These are phyloP conservation scores for Lerema accius DNA, from an alignment of 1,140 invertebrate species.

Conservation along the genomic window DNA sequence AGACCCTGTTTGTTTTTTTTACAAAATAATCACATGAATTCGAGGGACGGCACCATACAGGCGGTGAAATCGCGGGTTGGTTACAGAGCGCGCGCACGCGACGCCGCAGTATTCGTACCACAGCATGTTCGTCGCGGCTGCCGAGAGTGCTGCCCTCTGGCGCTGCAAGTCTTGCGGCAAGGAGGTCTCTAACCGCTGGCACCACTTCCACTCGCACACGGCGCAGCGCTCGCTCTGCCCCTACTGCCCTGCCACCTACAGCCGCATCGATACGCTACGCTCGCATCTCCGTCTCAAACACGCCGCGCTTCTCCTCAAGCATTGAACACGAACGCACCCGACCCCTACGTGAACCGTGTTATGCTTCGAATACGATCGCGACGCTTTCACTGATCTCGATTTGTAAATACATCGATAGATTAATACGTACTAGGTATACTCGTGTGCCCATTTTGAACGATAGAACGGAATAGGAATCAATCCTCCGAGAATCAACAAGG, in stretches of 20 bases:
- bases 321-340: constrained; percentile 47
- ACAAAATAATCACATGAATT: too few species aligned
- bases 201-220: constrained; percentile 93
- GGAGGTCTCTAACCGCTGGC: constrained; percentile 93
- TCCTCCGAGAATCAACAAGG: too few species aligned
- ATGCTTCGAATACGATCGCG: too few species aligned
- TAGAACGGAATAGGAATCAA: too few species aligned
- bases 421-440: too few species aligned
- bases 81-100: constrained; percentile 59
- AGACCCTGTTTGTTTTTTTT: too few species aligned
- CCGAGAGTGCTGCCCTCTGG: constrained; percentile 87
- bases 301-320: constrained; percentile 83
- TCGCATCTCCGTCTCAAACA: constrained; percentile 90
- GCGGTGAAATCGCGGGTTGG: constrained; percentile 45
- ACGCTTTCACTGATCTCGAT: constrained; percentile 4
- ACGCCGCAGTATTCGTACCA: constrained; percentile 87
- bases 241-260: constrained; percentile 92
- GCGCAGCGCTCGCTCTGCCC: constrained; percentile 90
- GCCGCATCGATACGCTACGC: constrained; percentile 91
- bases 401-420: too few species aligned
- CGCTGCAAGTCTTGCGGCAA: constrained; percentile 92
- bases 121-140: constrained; percentile 90
- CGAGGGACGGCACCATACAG: constrained; percentile 2
- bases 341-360: neutral
- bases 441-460: too few species aligned